A percentile compares a stretch with the other conserved stretches of the same genome.
These are phyloP conservation scores for Plebejus argus DNA, from an alignment of 2,888 invertebrate genomes.

Conservation along the genomic window DNA sequence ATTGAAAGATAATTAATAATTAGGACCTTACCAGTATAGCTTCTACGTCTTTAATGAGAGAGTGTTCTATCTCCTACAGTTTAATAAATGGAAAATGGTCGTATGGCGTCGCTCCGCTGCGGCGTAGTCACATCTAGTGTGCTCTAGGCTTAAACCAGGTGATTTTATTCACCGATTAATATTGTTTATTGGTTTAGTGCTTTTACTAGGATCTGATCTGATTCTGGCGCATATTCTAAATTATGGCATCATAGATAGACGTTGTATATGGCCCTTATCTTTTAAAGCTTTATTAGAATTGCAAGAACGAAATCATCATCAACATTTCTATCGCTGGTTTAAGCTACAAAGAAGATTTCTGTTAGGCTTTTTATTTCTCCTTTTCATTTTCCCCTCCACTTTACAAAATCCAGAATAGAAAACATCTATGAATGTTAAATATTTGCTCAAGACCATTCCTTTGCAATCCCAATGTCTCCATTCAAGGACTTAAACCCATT, in stretches of 20 bases:
- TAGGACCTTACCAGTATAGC: too few species aligned
- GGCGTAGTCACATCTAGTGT: neutral
- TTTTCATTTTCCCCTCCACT: too few species aligned
- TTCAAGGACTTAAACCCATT: neutral
- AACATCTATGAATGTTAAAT: neutral
- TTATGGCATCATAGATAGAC: neutral
- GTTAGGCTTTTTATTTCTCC: too few species aligned
- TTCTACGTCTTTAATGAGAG: too few species aligned
- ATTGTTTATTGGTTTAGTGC: slow-evolving; percentile 16
- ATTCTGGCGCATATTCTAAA: slow-evolving; percentile 1
- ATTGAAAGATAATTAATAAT: too few species aligned
- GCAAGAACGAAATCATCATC: neutral
- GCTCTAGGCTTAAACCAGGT: neutral
- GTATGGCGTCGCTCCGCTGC: neutral
- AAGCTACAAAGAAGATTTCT: too few species aligned
- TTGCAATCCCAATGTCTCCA: neutral
- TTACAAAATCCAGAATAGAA: neutral
- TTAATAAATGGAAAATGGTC: neutral
- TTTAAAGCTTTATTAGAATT: neutral
- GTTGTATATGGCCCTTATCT: neutral
- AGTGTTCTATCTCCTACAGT: too few species aligned
- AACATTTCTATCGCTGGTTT: neutral
- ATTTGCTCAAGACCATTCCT: neutral
- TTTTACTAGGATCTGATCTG: neutral
- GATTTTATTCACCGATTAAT: slow-evolving; percentile 26